Conservation (phyloP, 1,140 invertebrate genomes). For the Drosophila truncata region DNA sequence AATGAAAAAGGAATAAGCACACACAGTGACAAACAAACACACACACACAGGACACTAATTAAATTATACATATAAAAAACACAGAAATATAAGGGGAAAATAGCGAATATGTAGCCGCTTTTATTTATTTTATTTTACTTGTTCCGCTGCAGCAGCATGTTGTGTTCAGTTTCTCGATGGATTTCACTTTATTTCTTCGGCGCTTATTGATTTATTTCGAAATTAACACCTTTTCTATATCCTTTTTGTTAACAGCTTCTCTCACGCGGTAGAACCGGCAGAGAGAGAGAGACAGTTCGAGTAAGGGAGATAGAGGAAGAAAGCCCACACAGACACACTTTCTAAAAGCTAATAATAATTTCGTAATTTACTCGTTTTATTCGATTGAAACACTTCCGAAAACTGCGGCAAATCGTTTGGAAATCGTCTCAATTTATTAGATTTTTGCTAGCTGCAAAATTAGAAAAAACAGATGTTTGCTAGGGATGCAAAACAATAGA, state of each 20-base stretch:
- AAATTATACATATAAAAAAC: constrained; percentile 62
- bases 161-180: constrained; percentile 20
- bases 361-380: constrained; percentile 42
- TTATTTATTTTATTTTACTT: constrained; percentile 65
- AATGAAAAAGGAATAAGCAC: constrained; percentile 5
- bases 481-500: too few relatives aligned
- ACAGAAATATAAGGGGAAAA: constrained; percentile 43
- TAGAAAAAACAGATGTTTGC: constrained; percentile 19
- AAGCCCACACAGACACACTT: constrained; percentile 9
- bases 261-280: neutral
- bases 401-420: constrained; percentile 6
- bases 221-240: constrained; percentile 11
- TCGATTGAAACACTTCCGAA: constrained; percentile 2
- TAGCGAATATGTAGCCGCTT: constrained; percentile 58
- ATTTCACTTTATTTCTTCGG: constrained; percentile 6
- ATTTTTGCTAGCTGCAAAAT: constrained; percentile 1
- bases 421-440: constrained; percentile 7
- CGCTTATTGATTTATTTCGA: constrained; percentile 9
- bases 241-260: constrained; percentile 8
- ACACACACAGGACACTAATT: constrained; percentile 60
- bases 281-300: neutral
- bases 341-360: constrained; percentile 12
- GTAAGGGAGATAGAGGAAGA: neutral
- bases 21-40: constrained; percentile 23
- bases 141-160: constrained; percentile 81